These are phyloP conservation scores for Muscicapa comitata DNA, from an alignment of 2,797 vertebrate species.

Conservation along the genomic window DNA sequence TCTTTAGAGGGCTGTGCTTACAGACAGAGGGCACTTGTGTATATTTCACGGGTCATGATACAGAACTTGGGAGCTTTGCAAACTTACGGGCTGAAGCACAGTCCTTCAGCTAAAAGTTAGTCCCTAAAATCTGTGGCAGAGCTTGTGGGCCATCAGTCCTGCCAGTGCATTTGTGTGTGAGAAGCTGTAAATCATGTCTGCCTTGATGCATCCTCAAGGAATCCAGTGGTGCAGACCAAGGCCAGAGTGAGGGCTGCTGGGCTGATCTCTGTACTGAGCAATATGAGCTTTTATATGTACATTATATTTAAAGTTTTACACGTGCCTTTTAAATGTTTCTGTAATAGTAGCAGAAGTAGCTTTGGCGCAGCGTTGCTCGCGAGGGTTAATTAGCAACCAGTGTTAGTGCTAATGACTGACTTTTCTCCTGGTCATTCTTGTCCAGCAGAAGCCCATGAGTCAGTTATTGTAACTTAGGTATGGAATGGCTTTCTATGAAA, in stretches of 20 bases:
- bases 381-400: neutral
- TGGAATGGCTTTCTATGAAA: neutral
- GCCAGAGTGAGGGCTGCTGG: neutral
- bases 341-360: neutral
- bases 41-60: neutral
- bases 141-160: neutral
- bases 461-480: neutral
- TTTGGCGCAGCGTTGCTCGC: neutral
- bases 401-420: neutral
- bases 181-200: neutral
- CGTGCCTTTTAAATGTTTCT: neutral
- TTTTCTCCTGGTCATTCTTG: slow-evolving; percentile 19
- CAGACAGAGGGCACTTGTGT: slow-evolving; percentile 35
- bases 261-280: neutral
- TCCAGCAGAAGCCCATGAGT: neutral
- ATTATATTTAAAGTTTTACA: neutral
- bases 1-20: neutral
- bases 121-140: neutral
- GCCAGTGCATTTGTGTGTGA: accelerated
- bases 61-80: neutral
- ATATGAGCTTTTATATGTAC: neutral
- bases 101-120: neutral
- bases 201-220: neutral
- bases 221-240: neutral
- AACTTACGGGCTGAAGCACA: neutral